Conservation (phyloP, 1,140 invertebrate species). For the Cryptotermes secundus region DNA sequence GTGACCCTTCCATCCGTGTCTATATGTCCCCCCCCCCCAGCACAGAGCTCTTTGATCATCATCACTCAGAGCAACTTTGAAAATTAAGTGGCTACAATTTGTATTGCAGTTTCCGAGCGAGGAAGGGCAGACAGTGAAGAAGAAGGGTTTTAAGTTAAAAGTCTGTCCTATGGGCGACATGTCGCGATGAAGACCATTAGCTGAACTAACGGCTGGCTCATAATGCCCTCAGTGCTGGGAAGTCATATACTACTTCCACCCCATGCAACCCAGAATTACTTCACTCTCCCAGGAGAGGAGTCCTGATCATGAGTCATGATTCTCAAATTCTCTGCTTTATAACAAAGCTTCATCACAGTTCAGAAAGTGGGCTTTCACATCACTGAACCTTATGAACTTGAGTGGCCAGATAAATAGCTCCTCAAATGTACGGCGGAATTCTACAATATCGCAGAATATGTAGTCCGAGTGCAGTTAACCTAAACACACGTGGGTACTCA, state of each 20-base stretch:
- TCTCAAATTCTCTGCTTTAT: neutral
- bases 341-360: neutral
- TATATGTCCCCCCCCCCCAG: neutral
- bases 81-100: constrained; percentile 18
- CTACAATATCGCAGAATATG: neutral
- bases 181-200: neutral
- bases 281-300: neutral
- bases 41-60: neutral
- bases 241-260: neutral
- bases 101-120: constrained; percentile 5
- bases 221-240: neutral
- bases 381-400: neutral
- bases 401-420: neutral
- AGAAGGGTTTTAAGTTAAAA: constrained; percentile 10
- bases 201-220: neutral
- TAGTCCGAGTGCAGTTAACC: too few relatives aligned
- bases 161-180: neutral
- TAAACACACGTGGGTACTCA: too few relatives aligned
- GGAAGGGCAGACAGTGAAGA: neutral
- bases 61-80: neutral
- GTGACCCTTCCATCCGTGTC: neutral
- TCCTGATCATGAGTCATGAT: neutral
- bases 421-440: neutral
- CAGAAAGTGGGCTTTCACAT: neutral
- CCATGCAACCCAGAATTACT: neutral